Evolutionary conservation across 2,888 invertebrate species (phyloP), one percentile per base, ranked within the genome.

Genomic region (Hybos culiciformis): DNA sequence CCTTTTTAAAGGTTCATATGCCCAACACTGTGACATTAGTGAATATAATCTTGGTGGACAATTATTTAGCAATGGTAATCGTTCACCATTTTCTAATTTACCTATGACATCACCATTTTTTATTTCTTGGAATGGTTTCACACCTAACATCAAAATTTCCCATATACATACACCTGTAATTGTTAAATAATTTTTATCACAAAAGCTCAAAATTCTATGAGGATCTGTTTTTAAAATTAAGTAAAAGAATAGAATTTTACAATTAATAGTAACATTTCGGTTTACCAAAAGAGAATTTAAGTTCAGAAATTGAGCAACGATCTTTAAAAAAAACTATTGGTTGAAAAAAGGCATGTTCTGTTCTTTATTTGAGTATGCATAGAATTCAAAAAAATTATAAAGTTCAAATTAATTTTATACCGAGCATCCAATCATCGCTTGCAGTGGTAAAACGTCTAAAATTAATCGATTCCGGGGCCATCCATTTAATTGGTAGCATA

Each of bases 341-440:
- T n/a, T n/a, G n/a, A 23, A 21, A 17, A 24, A 18, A 31, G 17
- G 26, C 31, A 33, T 20, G 15, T 33, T 41, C 24, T 40, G 20
- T 41, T 14, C 38, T 21, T 14, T 6, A 5, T n/a, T 24, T n/a
- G 15, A 29, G 20, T 21, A 15, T 31, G 7, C 9, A 29, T 29
- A n/a, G n/a, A 26, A 26, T 26, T 26, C 9, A 4, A 26, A 26
- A 12, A 12, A 5, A 4, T 17, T n/a, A 5, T 9, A 41, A 31
- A 31, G n/a, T 18, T 20, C 32, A 33, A 23, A n/a, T 18, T 3
- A 26, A 32, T 21, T 41, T 17, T 74, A 70, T 65, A 93, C 94
- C 97, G 68, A 97, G 97, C 97, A 98, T 98, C 97, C 97, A 98
- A 0, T 97, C 96, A 67, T 98, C 98, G 51, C 93, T 93, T 2